Evolutionary conservation across 2,888 invertebrate species (phyloP).

Genomic region (Watsonalla binaria): DNA sequence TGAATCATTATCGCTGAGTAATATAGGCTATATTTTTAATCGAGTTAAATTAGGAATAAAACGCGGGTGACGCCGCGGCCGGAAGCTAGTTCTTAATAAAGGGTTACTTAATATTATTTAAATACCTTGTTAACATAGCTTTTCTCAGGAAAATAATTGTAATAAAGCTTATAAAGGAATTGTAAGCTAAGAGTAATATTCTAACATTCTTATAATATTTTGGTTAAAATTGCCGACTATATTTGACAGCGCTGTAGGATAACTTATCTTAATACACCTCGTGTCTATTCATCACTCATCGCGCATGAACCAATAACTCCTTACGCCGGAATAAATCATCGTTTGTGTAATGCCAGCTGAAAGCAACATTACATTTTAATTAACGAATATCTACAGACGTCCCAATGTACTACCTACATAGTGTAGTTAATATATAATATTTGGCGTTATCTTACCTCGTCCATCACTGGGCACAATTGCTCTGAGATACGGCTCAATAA

Average conservation of each 20-base stretch:
- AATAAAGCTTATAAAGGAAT: background rate
- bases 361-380: background rate
- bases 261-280: background rate
- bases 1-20: too few relatives aligned
- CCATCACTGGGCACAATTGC: conserved; percentile 6
- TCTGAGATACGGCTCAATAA: conserved; percentile 7
- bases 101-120: too few relatives aligned
- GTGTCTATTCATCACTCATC: background rate
- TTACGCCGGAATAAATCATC: background rate
- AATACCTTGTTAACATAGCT: too few relatives aligned
- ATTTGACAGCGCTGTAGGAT: background rate
- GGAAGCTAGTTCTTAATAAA: too few relatives aligned
- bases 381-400: background rate
- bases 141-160: too few relatives aligned
- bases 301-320: background rate
- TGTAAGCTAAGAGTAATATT: background rate
- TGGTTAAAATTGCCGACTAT: too few relatives aligned
- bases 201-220: too few relatives aligned
- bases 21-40: too few relatives aligned
- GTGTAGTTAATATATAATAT: background rate
- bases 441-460: conserved; percentile 6
- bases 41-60: too few relatives aligned
- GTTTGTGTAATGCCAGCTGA: background rate
- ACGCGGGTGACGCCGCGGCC: too few relatives aligned
- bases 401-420: background rate